Evolutionary conservation across 2,797 vertebrate species (phyloP).

Genomic region (Hoplostethus atlanticus): DNA sequence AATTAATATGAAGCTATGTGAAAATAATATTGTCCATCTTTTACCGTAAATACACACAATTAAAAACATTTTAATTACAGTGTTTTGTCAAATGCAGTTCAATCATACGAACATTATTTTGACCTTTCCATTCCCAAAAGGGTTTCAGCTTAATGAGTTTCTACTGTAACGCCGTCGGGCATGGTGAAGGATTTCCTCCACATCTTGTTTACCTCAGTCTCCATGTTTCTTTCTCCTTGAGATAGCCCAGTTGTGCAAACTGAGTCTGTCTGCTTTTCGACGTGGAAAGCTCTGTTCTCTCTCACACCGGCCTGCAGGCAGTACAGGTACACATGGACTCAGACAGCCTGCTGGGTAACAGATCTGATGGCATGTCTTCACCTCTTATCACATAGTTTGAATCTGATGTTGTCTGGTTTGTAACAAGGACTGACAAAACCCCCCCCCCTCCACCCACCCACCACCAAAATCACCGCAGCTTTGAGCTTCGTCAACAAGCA

Average conservation of each 20-base stretch:
- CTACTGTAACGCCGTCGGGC: not conserved
- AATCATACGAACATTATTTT: no score
- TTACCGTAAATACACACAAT: no score
- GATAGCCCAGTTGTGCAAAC: not conserved
- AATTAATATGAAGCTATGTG: no score
- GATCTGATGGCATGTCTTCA: conserved; percentile 13
- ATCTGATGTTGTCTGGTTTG: conserved; percentile 61
- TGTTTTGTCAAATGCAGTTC: no score
- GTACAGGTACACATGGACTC: not conserved
- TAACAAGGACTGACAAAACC: conserved; percentile 50
- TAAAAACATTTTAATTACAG: no score
- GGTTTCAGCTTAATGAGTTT: no score
- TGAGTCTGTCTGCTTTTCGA: no score
- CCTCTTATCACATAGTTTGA: conserved; percentile 39
- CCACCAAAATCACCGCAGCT: conserved; percentile 23
- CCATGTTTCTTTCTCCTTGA: not conserved
- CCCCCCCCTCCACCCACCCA: not conserved
- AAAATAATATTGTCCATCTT: no score
- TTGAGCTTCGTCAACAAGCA: conserved; percentile 25
- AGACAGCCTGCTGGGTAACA: conserved; percentile 25
- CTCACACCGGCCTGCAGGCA: not conserved
- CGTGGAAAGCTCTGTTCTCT: not conserved
- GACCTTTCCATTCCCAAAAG: no score
- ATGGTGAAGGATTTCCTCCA: not conserved
- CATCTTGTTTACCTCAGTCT: not conserved